Percentiles rank a stretch among this genome's conserved stretches.
Evolutionary conservation across 1,140 invertebrate species (phyloP).

Genomic region (Glossosoma conforme): DNA sequence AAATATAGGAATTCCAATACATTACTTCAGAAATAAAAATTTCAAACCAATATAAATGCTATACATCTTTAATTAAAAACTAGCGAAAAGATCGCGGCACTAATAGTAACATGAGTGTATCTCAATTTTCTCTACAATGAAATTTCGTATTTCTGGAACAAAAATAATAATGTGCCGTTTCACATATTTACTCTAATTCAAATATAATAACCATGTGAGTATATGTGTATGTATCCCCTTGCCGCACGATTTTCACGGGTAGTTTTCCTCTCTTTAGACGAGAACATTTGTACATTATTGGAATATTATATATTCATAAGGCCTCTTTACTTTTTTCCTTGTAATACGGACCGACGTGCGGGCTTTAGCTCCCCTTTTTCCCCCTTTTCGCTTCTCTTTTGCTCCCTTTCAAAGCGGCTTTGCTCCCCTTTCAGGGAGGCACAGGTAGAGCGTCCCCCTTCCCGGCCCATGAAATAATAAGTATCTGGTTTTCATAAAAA

Average conservation of each 20-base stretch:
- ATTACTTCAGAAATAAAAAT: too few species aligned
- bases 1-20: too few species aligned
- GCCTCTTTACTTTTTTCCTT: constrained; percentile 26
- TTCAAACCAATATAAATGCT: too few species aligned
- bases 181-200: too few species aligned
- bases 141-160: too few species aligned
- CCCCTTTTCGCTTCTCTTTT: neutral
- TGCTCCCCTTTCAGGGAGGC: constrained; percentile 1
- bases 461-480: constrained; percentile 27
- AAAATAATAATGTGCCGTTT: too few species aligned
- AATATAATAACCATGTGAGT: too few species aligned
- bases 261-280: neutral
- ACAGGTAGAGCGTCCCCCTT: constrained; percentile 4
- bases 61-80: too few species aligned
- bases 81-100: too few species aligned
- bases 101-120: too few species aligned
- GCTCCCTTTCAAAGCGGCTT: neutral
- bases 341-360: constrained; percentile 18
- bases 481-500: constrained; percentile 27
- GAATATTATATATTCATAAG: constrained; percentile 30
- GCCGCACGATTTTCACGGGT: neutral
- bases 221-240: too few species aligned
- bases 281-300: constrained; percentile 24
- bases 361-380: constrained; percentile 5
- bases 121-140: too few species aligned